phyloP scores from a whole-genome alignment of 64 coral and sea anemone species.

The Cladopsammia gracilis region DNA sequence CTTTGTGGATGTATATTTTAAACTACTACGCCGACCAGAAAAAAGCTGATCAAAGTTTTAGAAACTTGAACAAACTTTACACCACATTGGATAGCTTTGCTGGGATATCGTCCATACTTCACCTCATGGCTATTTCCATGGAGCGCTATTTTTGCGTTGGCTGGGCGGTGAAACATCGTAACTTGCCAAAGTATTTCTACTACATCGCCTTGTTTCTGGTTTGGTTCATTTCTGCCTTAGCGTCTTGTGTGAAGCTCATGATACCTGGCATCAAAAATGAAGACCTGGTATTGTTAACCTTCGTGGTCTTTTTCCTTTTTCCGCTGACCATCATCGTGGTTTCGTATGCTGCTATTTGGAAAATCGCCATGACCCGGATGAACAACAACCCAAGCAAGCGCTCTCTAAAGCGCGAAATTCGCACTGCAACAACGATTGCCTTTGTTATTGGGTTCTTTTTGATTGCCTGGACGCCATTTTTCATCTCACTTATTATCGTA shows the following conservation, averaged over 20 bases:
- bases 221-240: slow-evolving; percentile 77
- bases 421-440: slow-evolving; percentile 86
- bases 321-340: slow-evolving; percentile 85
- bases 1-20: slow-evolving; percentile 85
- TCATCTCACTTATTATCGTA: slow-evolving; percentile 58
- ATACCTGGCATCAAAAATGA: slow-evolving; percentile 4
- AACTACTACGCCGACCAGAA: neutral
- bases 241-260: slow-evolving; percentile 42
- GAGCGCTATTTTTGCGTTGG: slow-evolving; percentile 87
- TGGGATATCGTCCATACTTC: slow-evolving; percentile 56
- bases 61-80: neutral
- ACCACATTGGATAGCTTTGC: slow-evolving; percentile 24
- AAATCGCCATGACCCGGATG: slow-evolving; percentile 91
- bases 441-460: slow-evolving; percentile 96
- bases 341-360: slow-evolving; percentile 85
- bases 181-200: slow-evolving; percentile 76
- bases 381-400: slow-evolving; percentile 91
- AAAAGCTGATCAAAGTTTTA: neutral
- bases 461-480: slow-evolving; percentile 90
- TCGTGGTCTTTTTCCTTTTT: slow-evolving; percentile 82
- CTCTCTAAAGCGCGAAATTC: slow-evolving; percentile 79
- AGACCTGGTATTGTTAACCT: slow-evolving; percentile 52
- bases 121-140: slow-evolving; percentile 56
- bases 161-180: slow-evolving; percentile 89
- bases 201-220: slow-evolving; percentile 81